Evolutionary conservation across 37 sponge, comb jelly and placozoan species (phyloP).

Genomic region (Agelas oroides): DNA sequence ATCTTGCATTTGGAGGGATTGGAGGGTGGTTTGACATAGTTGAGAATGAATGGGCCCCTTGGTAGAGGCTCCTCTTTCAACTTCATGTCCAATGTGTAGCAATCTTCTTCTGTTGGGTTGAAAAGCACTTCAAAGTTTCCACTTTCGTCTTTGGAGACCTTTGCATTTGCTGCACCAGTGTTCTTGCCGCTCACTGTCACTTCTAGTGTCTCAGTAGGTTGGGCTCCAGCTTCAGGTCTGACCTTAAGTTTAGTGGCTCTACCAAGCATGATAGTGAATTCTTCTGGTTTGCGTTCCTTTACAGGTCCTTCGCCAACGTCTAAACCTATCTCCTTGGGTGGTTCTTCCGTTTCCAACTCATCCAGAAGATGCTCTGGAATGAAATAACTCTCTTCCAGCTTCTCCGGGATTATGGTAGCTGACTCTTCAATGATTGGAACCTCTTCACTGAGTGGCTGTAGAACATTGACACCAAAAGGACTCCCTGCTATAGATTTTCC

Average conservation of each 20-base stretch:
- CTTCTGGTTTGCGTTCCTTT: neutral
- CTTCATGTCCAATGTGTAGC: conserved; percentile 42
- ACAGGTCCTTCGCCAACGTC: conserved; percentile 54
- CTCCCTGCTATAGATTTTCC: conserved; percentile 43
- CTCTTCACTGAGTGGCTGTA: neutral
- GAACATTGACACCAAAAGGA: conserved; percentile 31
- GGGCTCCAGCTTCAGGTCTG: neutral
- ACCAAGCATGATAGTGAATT: neutral
- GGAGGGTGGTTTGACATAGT: neutral
- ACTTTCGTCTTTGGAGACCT: neutral
- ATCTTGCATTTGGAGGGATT: conserved; percentile 34
- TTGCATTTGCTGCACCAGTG: conserved; percentile 12
- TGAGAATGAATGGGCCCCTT: conserved; percentile 40
- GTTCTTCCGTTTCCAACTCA: too few species aligned
- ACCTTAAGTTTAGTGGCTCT: conserved; percentile 23
- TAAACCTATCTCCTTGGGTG: conserved; percentile 12
- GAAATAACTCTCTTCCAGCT: too few species aligned
- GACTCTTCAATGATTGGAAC: conserved; percentile 12
- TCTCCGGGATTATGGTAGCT: conserved; percentile 27
- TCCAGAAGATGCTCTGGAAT: too few species aligned
- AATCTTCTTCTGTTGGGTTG: conserved; percentile 60
- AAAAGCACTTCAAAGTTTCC: conserved; percentile 7
- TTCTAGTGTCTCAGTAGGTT: conserved; percentile 15
- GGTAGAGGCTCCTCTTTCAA: conserved; percentile 33
- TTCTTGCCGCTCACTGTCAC: conserved; percentile 32